These are phyloP conservation scores for Drosophila sordidula DNA, from an alignment of 2,888 invertebrate species.

Conservation along the genomic window DNA sequence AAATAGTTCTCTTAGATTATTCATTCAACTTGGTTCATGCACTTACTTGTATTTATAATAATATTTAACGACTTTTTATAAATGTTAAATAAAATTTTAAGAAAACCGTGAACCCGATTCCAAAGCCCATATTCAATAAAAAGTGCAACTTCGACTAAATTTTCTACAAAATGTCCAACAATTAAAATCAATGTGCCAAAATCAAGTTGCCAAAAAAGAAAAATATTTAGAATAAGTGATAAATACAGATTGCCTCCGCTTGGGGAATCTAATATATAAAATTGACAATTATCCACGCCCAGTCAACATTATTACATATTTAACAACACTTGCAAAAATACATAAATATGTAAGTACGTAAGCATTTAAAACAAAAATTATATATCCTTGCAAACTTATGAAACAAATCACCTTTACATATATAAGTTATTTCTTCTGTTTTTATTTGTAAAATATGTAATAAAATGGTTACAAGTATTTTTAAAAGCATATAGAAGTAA, in stretches of 20 bases:
- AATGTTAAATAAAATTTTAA: conserved; percentile 19
- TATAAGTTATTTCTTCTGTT: background rate
- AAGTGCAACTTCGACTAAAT: background rate
- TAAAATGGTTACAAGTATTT: too few relatives aligned
- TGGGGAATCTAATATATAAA: background rate
- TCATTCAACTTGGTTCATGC: conserved; percentile 15
- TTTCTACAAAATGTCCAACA: background rate
- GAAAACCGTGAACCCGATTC: background rate
- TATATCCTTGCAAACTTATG: background rate
- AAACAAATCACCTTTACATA: background rate
- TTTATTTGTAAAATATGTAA: too few relatives aligned
- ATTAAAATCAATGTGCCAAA: background rate
- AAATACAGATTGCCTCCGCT: background rate
- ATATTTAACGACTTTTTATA: conserved; percentile 5
- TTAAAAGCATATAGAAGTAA: too few relatives aligned
- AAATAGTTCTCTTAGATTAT: conserved; percentile 21
- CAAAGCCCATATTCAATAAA: too few relatives aligned
- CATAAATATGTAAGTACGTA: background rate
- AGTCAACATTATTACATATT: background rate
- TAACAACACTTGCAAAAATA: background rate
- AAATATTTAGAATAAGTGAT: background rate
- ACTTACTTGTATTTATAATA: conserved; percentile 20
- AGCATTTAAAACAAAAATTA: background rate
- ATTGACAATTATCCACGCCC: background rate
- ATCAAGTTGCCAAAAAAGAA: background rate